Evolutionary conservation across 2,888 invertebrate genomes (phyloP).

Genomic region (Tetheella fluctuosa): DNA sequence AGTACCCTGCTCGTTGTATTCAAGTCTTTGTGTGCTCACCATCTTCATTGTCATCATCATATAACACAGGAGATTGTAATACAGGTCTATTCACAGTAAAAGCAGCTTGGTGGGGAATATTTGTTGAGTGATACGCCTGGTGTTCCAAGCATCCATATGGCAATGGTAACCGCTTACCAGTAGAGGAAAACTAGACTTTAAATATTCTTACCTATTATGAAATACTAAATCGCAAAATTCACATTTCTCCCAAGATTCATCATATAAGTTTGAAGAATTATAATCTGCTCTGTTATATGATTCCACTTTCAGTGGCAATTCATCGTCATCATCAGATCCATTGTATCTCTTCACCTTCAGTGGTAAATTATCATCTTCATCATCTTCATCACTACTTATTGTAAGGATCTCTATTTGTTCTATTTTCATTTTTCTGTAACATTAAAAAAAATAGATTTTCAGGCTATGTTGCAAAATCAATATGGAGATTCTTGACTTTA

Average conservation of each 20-base stretch:
- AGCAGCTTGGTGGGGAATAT: no score
- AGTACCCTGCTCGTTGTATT: no score
- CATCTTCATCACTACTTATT: background rate
- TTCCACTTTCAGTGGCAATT: background rate
- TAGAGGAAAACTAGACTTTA: no score
- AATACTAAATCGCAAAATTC: background rate
- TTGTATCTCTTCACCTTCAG: background rate
- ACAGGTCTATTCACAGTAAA: no score
- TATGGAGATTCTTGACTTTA: no score
- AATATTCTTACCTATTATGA: background rate
- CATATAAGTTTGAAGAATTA: background rate
- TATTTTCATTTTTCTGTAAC: background rate
- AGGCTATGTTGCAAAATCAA: background rate
- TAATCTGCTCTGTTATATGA: background rate
- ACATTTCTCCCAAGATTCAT: background rate
- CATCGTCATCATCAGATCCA: conserved; percentile 3
- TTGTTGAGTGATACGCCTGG: no score
- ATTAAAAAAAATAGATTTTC: background rate
- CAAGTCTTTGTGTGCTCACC: no score
- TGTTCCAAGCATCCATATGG: no score
- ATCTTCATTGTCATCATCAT: no score
- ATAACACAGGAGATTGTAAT: no score
- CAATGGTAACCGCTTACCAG: no score
- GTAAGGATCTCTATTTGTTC: background rate
- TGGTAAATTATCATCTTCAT: background rate